Evolutionary conservation across 1,140 invertebrate species (phyloP), one percentile per base, ranked within the genome.

Genomic region (Agrypnia vestita): DNA sequence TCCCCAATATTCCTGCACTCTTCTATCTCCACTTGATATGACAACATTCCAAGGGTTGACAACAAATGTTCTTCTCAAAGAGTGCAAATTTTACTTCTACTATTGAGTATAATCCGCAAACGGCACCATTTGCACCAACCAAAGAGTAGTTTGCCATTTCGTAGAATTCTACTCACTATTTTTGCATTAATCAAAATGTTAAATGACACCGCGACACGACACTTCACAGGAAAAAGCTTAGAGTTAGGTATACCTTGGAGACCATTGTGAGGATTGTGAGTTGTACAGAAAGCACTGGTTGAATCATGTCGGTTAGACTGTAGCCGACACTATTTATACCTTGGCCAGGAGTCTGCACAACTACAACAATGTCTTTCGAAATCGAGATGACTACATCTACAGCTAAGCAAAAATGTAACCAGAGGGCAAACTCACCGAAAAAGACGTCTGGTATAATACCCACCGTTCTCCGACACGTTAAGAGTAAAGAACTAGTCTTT

Each of bases 261-360:
- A 62, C 77, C 77, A 79, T 79, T 62, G 25, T 64, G 69, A 73
- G 21, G 51, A 59, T 46, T 73, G 53, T 64, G 56, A 8, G 35
- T 56, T 35, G 69, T 74, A 62, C 35, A 11, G 46, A 19, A 73
- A 55, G 35, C 77, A 73, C 69, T 53, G 11, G 7, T 15, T 43
- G 55, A 78, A 78, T 77, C 46, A 56, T 43, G 3, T 73, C 44
- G 13, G 49, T 69, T 13, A 35, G 25, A 17, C 8, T 11, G n/a
- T n/a, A n/a, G 10, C 69, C 0, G 55, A 62, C 15, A 55, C 25
- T 61, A 73, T 79, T 79, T 79, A 79, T 79, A 79, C 77, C 25
- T 12, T 7, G 44, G 12, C 35, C 46, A n/a, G 25, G 35, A 17
- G 4, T 7, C 15, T 11, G 15, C 15, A n/a, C 25, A n/a, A 56